Evolutionary conservation across 1,140 invertebrate genomes (phyloP).

Genomic region (Musca vetustissima): DNA sequence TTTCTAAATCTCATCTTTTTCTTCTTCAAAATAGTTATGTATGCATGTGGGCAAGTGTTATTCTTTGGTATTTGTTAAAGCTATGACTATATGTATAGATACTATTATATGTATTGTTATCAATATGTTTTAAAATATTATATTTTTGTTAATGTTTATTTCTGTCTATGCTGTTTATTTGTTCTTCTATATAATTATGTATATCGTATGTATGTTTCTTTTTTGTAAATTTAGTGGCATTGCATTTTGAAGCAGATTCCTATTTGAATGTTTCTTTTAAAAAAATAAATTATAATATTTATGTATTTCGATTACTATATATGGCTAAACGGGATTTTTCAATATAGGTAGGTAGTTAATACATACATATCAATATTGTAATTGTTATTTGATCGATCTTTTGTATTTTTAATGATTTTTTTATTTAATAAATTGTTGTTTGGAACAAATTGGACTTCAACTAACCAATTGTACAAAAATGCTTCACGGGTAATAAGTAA

Average conservation of each 20-base stretch:
- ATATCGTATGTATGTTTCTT: no score
- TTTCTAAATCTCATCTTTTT: no score
- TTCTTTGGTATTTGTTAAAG: no score
- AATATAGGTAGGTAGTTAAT: slow-evolving; percentile 10
- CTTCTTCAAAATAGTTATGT: no score
- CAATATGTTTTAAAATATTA: not conserved
- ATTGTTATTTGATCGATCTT: not conserved
- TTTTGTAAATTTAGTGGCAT: slow-evolving; percentile 3
- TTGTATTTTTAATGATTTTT: not conserved
- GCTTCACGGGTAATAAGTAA: no score
- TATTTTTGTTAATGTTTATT: not conserved
- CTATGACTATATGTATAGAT: not conserved
- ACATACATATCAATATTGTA: not conserved
- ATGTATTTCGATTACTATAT: not conserved
- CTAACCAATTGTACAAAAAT: no score
- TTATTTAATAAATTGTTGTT: no score
- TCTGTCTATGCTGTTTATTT: not conserved
- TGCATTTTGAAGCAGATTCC: slow-evolving; percentile 19
- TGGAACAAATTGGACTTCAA: no score
- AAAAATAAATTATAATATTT: slow-evolving; percentile 8
- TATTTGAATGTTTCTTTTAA: not conserved
- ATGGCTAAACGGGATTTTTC: slow-evolving; percentile 11
- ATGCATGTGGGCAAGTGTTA: no score
- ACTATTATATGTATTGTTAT: not conserved
- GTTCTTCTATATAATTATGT: not conserved